Conservation (phyloP, 2,113 vertebrate species). For the Sander lucioperca region DNA sequence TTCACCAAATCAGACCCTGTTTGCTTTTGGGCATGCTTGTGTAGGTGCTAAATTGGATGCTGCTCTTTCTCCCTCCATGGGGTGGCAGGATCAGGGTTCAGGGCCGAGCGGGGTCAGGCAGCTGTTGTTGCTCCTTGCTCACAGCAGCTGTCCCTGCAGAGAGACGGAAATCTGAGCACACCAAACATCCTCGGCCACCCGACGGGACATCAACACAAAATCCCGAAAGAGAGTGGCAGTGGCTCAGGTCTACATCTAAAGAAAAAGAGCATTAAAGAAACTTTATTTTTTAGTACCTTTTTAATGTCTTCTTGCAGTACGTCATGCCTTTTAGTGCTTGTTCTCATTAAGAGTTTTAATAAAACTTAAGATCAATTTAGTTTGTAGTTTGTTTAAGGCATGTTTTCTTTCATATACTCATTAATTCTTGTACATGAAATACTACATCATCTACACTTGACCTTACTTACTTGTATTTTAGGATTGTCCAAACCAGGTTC, state of each 20-base stretch:
- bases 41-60: slow-evolving; percentile 61
- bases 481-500: not conserved
- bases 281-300: not conserved
- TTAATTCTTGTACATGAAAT: not conserved
- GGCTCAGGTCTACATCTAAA: not conserved
- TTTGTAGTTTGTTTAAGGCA: not conserved
- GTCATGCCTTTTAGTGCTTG: not conserved
- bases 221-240: not conserved
- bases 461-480: not conserved
- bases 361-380: not conserved
- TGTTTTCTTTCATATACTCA: not conserved
- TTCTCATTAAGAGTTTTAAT: not conserved
- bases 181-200: slow-evolving; percentile 39
- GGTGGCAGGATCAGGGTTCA: slow-evolving; percentile 63
- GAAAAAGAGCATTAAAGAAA: slow-evolving; percentile 6
- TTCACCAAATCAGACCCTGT: not conserved
- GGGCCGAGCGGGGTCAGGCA: slow-evolving; percentile 71
- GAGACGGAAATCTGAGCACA: slow-evolving; percentile 62
- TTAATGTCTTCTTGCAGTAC: not conserved
- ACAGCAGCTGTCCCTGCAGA: slow-evolving; percentile 71
- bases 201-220: slow-evolving; percentile 8
- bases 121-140: slow-evolving; percentile 80
- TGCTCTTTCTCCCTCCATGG: slow-evolving; percentile 38
- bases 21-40: slow-evolving; percentile 39
- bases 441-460: not conserved